Conservation (phyloP, 2,113 vertebrate genomes). For the Triplophysa tibetana region DNA sequence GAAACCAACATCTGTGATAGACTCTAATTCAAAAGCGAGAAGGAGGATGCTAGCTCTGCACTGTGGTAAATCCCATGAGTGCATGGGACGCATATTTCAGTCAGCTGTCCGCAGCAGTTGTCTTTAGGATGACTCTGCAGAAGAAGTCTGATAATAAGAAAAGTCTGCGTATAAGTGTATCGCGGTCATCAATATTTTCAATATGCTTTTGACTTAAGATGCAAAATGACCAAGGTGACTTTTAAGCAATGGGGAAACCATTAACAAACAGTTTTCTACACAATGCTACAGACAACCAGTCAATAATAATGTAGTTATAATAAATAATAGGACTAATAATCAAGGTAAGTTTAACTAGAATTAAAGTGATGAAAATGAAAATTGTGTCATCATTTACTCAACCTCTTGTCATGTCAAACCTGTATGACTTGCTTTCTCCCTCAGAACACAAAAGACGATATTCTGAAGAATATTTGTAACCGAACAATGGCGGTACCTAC, state of each 20-base stretch:
- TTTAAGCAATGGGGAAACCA: too few species aligned
- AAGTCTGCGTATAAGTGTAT: not conserved
- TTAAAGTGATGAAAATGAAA: too few species aligned
- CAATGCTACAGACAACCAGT: not conserved
- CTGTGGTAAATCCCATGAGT: slow-evolving; percentile 32
- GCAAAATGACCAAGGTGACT: not conserved
- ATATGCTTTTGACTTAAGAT: not conserved
- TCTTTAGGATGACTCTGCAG: slow-evolving; percentile 26
- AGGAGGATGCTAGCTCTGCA: slow-evolving; percentile 41
- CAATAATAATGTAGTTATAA: too few species aligned
- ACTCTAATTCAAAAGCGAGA: slow-evolving; percentile 7
- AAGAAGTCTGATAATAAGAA: not conserved
- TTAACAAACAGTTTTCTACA: not conserved
- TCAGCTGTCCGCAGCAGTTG: slow-evolving; percentile 10
- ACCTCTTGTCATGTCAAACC: too few species aligned
- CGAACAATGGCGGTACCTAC: too few species aligned
- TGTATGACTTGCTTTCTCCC: too few species aligned
- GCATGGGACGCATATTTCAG: slow-evolving; percentile 27
- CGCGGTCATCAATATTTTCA: not conserved
- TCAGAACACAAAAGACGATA: too few species aligned
- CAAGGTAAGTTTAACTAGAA: too few species aligned
- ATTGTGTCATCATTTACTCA: too few species aligned
- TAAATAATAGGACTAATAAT: too few species aligned
- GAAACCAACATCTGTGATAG: slow-evolving; percentile 20
- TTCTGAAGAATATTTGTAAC: too few species aligned